phyloP scores from a whole-genome alignment of 1,140 invertebrate species.

The Leptinotarsa texana region DNA sequence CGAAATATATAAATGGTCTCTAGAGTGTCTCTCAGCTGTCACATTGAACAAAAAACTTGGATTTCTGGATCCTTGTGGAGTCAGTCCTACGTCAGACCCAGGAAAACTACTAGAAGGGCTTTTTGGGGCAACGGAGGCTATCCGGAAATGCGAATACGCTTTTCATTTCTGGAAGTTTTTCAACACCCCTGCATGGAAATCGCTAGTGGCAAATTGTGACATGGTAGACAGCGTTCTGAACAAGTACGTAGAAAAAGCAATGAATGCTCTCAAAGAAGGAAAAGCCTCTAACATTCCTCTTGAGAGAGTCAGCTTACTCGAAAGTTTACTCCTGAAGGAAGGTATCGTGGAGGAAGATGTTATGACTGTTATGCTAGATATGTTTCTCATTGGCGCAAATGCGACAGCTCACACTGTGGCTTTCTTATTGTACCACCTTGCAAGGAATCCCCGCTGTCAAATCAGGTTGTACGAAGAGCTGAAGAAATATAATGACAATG shows the following conservation, averaged over 20 bases:
- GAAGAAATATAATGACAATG: conserved; percentile 41
- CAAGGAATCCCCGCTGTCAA: conserved; percentile 63
- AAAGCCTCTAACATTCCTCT: conserved; percentile 37
- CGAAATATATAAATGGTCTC: conserved; percentile 68
- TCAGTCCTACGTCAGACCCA: conserved; percentile 59
- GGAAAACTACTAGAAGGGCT: conserved; percentile 65
- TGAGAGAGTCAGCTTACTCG: conserved; percentile 46
- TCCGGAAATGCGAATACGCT: conserved; percentile 63
- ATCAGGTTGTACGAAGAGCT: conserved; percentile 65
- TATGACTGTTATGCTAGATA: conserved; percentile 66
- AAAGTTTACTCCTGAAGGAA: conserved; percentile 60
- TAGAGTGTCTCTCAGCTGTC: conserved; percentile 65
- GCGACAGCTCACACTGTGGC: conserved; percentile 61
- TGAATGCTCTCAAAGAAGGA: conserved; percentile 40
- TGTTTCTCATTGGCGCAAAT: conserved; percentile 62
- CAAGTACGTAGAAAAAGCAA: conserved; percentile 44
- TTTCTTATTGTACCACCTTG: conserved; percentile 65
- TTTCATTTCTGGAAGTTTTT: conserved; percentile 71
- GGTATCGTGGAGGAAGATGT: conserved; percentile 64
- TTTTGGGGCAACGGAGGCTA: conserved; percentile 62
- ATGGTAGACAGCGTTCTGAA: conserved; percentile 43
- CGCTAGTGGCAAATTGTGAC: conserved; percentile 57
- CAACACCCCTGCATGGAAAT: conserved; percentile 63
- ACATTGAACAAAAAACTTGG: conserved; percentile 48
- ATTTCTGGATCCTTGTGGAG: conserved; percentile 57